These are phyloP conservation scores for Cremastinae sp. DNA, from an alignment of 2,888 invertebrate species.

Conservation along the genomic window DNA sequence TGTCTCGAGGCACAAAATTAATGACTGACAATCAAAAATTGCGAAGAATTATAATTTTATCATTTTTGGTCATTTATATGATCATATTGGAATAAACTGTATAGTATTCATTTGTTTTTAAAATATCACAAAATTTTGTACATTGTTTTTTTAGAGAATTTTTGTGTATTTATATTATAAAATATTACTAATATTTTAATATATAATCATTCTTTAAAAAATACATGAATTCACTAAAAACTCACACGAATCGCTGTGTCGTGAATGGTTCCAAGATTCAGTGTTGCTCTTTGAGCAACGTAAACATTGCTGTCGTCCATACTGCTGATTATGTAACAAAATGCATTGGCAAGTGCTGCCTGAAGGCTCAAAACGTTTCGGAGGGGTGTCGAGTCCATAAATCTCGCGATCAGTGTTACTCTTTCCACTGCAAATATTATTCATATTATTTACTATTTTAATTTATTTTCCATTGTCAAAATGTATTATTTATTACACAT, in stretches of 20 bases:
- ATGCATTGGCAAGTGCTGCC: slow-evolving; percentile 96
- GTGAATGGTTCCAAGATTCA: slow-evolving; percentile 96
- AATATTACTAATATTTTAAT: background rate
- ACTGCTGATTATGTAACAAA: slow-evolving; percentile 97
- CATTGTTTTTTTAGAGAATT: too few relatives aligned
- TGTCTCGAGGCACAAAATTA: slow-evolving; percentile 96
- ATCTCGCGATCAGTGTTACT: slow-evolving; percentile 94
- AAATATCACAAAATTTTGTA: too few relatives aligned
- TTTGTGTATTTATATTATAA: too few relatives aligned
- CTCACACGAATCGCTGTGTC: slow-evolving; percentile 91
- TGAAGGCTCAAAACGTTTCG: slow-evolving; percentile 92
- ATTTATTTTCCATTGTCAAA: too few relatives aligned
- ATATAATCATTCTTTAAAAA: background rate
- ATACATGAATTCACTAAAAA: slow-evolving; percentile 13
- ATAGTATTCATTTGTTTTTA: too few relatives aligned
- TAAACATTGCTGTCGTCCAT: slow-evolving; percentile 97
- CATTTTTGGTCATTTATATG: too few relatives aligned
- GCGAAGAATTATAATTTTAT: too few relatives aligned
- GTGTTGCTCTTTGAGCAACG: slow-evolving; percentile 95
- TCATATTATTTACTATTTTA: too few relatives aligned
- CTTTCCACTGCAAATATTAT: slow-evolving; percentile 87
- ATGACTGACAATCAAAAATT: slow-evolving; percentile 82
- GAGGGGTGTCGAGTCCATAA: slow-evolving; percentile 95
- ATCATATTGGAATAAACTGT: too few relatives aligned
- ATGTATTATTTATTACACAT: too few relatives aligned